These are phyloP conservation scores for Tricholauxania praeusta DNA, from an alignment of 2,888 invertebrate genomes.

Conservation along the genomic window DNA sequence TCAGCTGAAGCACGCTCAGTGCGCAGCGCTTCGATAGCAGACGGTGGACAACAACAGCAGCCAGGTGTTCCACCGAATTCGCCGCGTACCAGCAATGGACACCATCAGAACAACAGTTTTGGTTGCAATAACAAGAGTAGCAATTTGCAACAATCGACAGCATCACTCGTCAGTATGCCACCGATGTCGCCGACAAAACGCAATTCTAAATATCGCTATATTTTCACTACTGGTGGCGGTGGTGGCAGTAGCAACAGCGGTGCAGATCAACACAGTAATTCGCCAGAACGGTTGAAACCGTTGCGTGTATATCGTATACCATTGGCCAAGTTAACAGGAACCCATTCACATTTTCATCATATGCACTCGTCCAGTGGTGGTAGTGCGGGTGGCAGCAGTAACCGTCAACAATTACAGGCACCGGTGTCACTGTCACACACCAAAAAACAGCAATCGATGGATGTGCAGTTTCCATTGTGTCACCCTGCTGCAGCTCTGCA, in stretches of 20 bases:
- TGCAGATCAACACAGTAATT: constrained; percentile 44
- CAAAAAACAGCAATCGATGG: constrained; percentile 49
- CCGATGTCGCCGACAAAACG: constrained; percentile 58
- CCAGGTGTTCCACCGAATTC: constrained; percentile 56
- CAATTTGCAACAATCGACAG: constrained; percentile 48
- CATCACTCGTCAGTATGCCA: constrained; percentile 34
- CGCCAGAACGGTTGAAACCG: constrained; percentile 58
- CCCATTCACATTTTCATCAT: constrained; percentile 61
- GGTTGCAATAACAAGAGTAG: constrained; percentile 30
- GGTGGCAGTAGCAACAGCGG: constrained; percentile 23
- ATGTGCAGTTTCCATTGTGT: constrained; percentile 43
- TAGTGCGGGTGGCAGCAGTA: background rate
- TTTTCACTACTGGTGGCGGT: constrained; percentile 46
- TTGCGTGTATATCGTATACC: constrained; percentile 61
- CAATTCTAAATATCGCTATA: constrained; percentile 53
- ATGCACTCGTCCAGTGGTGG: constrained; percentile 50
- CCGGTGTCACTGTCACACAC: constrained; percentile 40
- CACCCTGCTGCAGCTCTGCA: constrained; percentile 39
- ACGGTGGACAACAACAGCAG: constrained; percentile 42
- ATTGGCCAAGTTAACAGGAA: constrained; percentile 58
- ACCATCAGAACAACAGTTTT: constrained; percentile 32
- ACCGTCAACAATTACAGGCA: constrained; percentile 1
- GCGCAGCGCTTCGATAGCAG: constrained; percentile 38
- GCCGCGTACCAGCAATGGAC: constrained; percentile 45
- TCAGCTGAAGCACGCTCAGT: constrained; percentile 43